Conservation (phyloP, 2,888 invertebrate species). For the Synanthedon myopaeformis region DNA sequence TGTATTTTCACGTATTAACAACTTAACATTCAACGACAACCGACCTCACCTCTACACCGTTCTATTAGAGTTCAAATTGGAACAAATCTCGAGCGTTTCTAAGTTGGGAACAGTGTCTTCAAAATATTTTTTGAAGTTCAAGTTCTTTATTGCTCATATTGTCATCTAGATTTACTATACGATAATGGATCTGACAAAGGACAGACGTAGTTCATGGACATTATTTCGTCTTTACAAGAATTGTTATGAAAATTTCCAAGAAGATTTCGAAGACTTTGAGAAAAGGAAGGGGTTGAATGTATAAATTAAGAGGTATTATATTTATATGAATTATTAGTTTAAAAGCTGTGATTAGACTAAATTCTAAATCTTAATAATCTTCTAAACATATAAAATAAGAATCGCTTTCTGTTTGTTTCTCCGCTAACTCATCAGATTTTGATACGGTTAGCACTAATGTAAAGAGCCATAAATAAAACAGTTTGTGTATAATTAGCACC, state of each 20-base stretch:
- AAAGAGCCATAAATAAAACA: too few species aligned
- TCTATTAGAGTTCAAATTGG: conserved; percentile 9
- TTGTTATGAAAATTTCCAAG: background rate
- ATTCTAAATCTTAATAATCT: too few species aligned
- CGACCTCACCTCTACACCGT: background rate
- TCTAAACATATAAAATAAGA: too few species aligned
- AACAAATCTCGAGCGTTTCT: conserved; percentile 5
- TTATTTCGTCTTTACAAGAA: background rate
- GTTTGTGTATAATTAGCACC: too few species aligned
- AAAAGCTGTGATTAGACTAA: too few species aligned
- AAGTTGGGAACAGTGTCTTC: conserved; percentile 16
- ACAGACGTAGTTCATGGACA: background rate
- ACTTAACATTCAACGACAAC: conserved; percentile 5
- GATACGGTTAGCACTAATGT: too few species aligned
- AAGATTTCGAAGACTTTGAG: background rate
- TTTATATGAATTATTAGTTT: too few species aligned
- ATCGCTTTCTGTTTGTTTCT: too few species aligned
- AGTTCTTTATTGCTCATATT: conserved; percentile 48
- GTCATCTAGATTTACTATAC: conserved; percentile 49
- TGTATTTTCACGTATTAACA: conserved; percentile 45
- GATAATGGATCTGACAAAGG: conserved; percentile 19
- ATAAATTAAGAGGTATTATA: too few species aligned
- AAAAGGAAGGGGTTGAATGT: too few species aligned
- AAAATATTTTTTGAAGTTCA: conserved; percentile 24
- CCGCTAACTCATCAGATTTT: too few species aligned